A percentile compares a stretch with the other conserved stretches of the same genome.
phyloP scores from a whole-genome alignment of 2,797 vertebrate genomes.

The Rhinophrynus dorsalis region DNA sequence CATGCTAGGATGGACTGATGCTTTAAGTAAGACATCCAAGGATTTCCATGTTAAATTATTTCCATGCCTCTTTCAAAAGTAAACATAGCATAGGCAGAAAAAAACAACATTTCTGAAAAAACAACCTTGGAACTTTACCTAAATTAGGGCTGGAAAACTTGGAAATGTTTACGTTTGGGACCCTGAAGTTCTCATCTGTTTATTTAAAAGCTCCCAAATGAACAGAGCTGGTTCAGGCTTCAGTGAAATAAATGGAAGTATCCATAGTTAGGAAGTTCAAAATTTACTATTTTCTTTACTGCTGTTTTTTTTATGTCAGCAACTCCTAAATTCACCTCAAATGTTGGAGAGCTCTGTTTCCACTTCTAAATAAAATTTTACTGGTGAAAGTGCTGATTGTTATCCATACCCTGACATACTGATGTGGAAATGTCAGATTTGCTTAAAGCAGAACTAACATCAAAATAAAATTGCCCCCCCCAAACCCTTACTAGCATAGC shows the following conservation, averaged over 20 bases:
- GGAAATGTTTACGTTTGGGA: slow-evolving; percentile 64
- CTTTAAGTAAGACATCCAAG: slow-evolving; percentile 27
- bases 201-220: slow-evolving; percentile 64
- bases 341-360: slow-evolving; percentile 62
- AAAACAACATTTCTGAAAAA: slow-evolving; percentile 32
- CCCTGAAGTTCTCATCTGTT: slow-evolving; percentile 64
- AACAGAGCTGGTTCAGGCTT: slow-evolving; percentile 60
- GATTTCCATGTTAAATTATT: slow-evolving; percentile 39
- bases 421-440: no score
- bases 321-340: slow-evolving; percentile 50
- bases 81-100: slow-evolving; percentile 31
- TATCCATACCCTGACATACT: no score
- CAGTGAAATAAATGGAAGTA: slow-evolving; percentile 54
- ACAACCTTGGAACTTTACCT: slow-evolving; percentile 63
- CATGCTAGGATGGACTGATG: slow-evolving; percentile 8
- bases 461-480: no score
- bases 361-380: slow-evolving; percentile 70
- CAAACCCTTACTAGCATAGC: no score
- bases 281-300: slow-evolving; percentile 64
- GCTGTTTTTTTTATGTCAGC: slow-evolving; percentile 53
- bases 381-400: no score
- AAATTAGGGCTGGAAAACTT: slow-evolving; percentile 63
- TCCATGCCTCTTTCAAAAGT: slow-evolving; percentile 29
- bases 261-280: slow-evolving; percentile 61
- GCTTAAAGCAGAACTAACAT: no score